phyloP scores from a whole-genome alignment of 2,113 vertebrate species.

The Leiothrix lutea region DNA sequence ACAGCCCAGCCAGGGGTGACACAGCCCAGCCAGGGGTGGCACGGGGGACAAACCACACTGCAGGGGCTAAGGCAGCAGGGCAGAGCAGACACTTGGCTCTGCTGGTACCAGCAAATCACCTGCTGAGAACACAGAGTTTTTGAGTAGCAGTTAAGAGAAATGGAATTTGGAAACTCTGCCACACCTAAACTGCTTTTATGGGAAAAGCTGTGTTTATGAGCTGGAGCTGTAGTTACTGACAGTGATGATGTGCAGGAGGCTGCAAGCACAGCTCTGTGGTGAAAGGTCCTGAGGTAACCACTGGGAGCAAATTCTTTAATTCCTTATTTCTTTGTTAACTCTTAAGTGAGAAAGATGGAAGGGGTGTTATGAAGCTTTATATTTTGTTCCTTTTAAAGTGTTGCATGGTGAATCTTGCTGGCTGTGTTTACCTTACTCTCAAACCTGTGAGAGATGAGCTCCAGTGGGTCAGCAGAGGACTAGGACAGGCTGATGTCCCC shows the following conservation, averaged over 20 bases:
- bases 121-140: background rate
- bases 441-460: background rate
- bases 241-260: background rate
- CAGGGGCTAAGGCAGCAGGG: background rate
- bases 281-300: background rate
- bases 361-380: background rate
- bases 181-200: background rate
- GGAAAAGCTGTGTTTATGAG: background rate
- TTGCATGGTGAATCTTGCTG: background rate
- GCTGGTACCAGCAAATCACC: background rate
- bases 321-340: background rate
- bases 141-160: background rate
- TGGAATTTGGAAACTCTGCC: background rate
- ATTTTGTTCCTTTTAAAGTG: background rate
- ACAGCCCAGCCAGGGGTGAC: background rate
- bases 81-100: background rate
- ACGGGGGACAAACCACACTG: background rate
- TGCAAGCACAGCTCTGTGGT: background rate
- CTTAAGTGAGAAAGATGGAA: background rate
- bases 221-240: background rate
- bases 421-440: background rate
- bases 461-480: background rate
- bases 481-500: background rate
- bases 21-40: no score
- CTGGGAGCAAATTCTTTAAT: background rate